phyloP scores from a whole-genome alignment of 2,797 vertebrate species.

The Sardinella longiceps region DNA sequence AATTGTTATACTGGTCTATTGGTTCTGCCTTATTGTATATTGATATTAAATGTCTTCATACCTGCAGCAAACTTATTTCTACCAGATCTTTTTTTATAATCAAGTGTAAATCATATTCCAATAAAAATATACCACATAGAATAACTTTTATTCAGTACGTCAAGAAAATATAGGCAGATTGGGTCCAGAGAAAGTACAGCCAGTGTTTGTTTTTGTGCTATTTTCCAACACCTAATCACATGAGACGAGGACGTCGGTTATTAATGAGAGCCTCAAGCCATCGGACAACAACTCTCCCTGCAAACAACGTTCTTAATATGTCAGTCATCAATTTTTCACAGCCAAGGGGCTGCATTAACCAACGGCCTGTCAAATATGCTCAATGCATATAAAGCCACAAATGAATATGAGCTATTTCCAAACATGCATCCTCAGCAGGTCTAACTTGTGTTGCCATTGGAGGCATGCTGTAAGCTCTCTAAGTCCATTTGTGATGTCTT shows the following conservation, averaged over 20 bases:
- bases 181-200: neutral
- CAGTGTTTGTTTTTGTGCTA: neutral
- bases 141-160: neutral
- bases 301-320: constrained; percentile 19
- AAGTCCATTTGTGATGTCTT: no score
- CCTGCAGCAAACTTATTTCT: neutral
- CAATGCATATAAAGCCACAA: neutral
- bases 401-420: neutral
- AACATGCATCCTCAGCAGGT: neutral
- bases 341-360: neutral
- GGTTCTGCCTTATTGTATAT: neutral
- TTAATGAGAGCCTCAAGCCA: neutral
- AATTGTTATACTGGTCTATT: neutral
- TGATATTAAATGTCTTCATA: neutral
- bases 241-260: neutral
- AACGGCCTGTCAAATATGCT: neutral
- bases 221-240: neutral
- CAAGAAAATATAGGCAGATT: neutral
- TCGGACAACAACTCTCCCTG: neutral
- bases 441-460: neutral
- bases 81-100: neutral
- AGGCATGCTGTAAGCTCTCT: no score
- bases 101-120: neutral
- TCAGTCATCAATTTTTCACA: constrained; percentile 22
- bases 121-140: neutral